Evolutionary conservation across 2,888 invertebrate genomes (phyloP).

Genomic region (Mellilla xanthometata): DNA sequence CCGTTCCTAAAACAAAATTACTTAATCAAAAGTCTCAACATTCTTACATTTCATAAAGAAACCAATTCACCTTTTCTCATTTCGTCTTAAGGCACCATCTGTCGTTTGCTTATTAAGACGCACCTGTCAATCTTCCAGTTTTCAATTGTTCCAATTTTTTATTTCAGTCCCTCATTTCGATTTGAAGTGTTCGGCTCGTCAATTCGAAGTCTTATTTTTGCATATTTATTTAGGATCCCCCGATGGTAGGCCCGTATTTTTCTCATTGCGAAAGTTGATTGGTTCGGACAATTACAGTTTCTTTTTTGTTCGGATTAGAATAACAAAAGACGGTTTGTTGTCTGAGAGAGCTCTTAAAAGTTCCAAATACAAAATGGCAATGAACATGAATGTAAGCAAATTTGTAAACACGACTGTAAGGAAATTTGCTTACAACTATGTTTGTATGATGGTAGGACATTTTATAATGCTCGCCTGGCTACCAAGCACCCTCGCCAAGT

Average conservation of each 20-base stretch:
- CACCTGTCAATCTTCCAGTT: conserved; percentile 79
- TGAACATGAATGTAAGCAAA: too few species aligned
- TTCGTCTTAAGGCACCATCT: conserved; percentile 62
- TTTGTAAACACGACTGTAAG: too few species aligned
- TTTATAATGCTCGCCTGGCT: too few species aligned
- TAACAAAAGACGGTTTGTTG: conserved; percentile 19
- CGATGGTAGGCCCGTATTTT: conserved; percentile 48
- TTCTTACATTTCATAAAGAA: conserved; percentile 53
- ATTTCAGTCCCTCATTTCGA: conserved; percentile 67
- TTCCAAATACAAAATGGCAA: too few species aligned
- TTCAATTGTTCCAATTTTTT: conserved; percentile 52
- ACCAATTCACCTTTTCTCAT: conserved; percentile 78
- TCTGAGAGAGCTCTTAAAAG: too few species aligned
- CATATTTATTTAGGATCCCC: conserved; percentile 64
- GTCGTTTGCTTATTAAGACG: conserved; percentile 78
- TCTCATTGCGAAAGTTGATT: conserved; percentile 63
- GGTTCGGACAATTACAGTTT: conserved; percentile 41
- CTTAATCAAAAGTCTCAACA: conserved; percentile 28
- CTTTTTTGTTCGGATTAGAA: conserved; percentile 28
- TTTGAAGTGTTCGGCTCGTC: conserved; percentile 48
- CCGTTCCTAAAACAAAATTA: conserved; percentile 21
- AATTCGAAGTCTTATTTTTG: conserved; percentile 60
- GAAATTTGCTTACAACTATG: too few species aligned
- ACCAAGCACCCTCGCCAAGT: too few species aligned
- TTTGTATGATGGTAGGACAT: too few species aligned